These are phyloP conservation scores for Tridacna gigas DNA, from an alignment of 2,888 invertebrate species.

Conservation along the genomic window DNA sequence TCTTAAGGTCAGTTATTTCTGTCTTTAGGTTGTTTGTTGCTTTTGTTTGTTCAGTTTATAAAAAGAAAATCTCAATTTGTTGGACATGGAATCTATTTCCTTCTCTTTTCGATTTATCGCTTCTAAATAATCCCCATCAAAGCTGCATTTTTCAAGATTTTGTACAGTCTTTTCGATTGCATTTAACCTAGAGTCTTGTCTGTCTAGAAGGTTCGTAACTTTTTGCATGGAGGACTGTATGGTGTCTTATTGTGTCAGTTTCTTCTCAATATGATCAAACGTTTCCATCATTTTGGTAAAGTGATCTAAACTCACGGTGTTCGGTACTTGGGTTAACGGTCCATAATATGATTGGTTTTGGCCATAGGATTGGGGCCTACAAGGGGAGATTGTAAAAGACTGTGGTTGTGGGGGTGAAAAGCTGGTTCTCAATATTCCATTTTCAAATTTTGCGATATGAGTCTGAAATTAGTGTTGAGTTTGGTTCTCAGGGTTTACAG, in stretches of 20 bases:
- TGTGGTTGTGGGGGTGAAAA: too few relatives aligned
- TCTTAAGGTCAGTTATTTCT: background rate
- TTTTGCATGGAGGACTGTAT: background rate
- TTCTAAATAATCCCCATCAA: background rate
- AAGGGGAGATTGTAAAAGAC: too few relatives aligned
- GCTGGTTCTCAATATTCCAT: too few relatives aligned
- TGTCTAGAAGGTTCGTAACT: background rate
- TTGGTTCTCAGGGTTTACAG: too few relatives aligned
- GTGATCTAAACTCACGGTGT: background rate
- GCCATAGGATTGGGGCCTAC: too few relatives aligned
- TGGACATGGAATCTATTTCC: background rate
- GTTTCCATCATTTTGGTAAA: background rate
- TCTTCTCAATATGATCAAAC: background rate
- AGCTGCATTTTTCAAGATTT: background rate
- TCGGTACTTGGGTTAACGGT: too few relatives aligned
- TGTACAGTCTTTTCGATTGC: background rate
- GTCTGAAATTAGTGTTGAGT: too few relatives aligned
- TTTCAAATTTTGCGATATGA: too few relatives aligned
- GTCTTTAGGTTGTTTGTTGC: background rate
- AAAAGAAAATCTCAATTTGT: background rate
- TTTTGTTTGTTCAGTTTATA: background rate
- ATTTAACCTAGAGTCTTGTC: background rate
- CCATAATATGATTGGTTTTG: too few relatives aligned
- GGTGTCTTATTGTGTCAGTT: background rate
- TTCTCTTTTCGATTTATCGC: background rate